phyloP scores from a whole-genome alignment of 2,888 invertebrate species.

The Keiferia lycopersicella region DNA sequence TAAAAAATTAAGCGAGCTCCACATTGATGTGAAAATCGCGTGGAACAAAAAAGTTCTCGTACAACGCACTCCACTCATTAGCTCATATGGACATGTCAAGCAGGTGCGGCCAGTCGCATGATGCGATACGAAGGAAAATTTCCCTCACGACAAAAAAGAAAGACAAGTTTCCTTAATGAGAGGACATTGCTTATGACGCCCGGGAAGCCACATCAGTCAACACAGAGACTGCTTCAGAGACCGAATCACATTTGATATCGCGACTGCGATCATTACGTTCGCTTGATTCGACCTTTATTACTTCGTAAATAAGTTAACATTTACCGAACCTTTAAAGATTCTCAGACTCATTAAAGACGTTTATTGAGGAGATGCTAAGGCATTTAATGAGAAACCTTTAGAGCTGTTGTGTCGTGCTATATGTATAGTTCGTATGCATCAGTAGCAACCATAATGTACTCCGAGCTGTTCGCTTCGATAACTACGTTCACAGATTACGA shows the following conservation, averaged over 20 bases:
- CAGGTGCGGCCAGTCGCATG: constrained; percentile 19
- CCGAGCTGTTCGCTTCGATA: constrained; percentile 24
- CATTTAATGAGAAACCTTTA: constrained; percentile 17
- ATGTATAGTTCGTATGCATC: constrained; percentile 25
- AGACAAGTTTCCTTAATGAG: constrained; percentile 24
- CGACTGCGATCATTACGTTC: background rate
- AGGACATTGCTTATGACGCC: constrained; percentile 2
- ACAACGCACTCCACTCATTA: constrained; percentile 16
- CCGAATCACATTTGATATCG: constrained; percentile 8
- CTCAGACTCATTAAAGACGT: background rate
- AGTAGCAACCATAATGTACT: constrained; percentile 25
- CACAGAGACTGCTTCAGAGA: background rate
- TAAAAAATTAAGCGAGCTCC: background rate
- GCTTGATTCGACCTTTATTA: background rate
- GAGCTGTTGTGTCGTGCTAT: background rate
- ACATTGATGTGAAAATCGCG: constrained; percentile 16
- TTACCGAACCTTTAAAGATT: background rate
- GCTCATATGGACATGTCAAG: constrained; percentile 22
- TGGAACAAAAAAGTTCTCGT: background rate
- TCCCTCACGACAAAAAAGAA: constrained; percentile 22
- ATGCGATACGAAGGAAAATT: constrained; percentile 21
- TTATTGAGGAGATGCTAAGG: constrained; percentile 18
- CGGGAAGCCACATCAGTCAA: constrained; percentile 20
- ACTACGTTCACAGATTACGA: constrained; percentile 25
- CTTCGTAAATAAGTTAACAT: constrained; percentile 12